Conservation (phyloP, 2,797 vertebrate genomes). For the Malacoraja senta region DNA sequence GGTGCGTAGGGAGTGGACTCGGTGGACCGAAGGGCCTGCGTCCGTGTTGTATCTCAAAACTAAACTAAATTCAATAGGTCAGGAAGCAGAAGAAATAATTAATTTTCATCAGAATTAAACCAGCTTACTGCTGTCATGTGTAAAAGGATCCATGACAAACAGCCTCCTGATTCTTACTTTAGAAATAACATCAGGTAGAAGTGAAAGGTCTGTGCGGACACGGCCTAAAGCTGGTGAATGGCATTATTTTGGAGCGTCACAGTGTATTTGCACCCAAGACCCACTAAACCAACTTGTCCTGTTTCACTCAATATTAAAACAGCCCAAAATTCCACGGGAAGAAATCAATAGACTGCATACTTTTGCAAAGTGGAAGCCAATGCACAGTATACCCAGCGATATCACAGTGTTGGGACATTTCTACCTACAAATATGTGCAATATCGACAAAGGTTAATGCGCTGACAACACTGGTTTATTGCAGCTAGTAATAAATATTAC, state of each 20-base stretch:
- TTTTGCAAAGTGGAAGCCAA: background rate
- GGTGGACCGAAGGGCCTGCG: too few relatives aligned
- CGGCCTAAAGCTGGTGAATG: background rate
- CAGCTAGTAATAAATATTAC: background rate
- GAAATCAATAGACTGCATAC: background rate
- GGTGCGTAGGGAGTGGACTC: too few relatives aligned
- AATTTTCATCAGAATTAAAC: background rate
- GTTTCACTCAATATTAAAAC: constrained; percentile 1
- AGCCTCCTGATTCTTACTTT: background rate
- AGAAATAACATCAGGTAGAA: background rate
- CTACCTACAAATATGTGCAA: background rate
- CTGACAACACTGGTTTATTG: background rate
- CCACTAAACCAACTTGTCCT: background rate
- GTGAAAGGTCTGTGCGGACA: constrained; percentile 8
- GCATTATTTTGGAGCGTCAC: background rate
- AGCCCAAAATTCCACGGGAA: background rate
- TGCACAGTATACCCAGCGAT: background rate
- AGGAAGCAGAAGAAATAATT: too few relatives aligned
- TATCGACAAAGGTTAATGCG: background rate
- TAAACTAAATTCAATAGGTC: too few relatives aligned
- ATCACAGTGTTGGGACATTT: background rate
- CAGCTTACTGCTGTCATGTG: background rate
- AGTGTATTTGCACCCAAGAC: background rate
- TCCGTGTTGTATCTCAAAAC: too few relatives aligned
- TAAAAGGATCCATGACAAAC: background rate